These are phyloP conservation scores for Cryptocephalus primarius DNA, from an alignment of 2,888 invertebrate species.

Conservation along the genomic window DNA sequence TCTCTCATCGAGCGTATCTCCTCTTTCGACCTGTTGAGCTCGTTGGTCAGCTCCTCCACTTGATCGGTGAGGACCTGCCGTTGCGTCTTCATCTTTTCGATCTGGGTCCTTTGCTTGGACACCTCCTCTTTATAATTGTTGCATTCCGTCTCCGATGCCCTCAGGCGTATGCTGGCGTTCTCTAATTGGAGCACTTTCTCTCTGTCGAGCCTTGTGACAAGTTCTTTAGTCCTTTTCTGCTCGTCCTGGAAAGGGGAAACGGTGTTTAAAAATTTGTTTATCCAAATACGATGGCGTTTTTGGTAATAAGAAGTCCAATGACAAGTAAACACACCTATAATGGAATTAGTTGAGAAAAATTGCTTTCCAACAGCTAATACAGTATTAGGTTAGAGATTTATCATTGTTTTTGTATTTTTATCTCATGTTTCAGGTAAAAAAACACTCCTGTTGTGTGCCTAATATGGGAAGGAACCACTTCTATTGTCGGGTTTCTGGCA, in stretches of 20 bases:
- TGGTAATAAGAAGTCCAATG: too few relatives aligned
- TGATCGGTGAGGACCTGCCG: constrained; percentile 43
- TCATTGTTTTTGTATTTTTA: too few relatives aligned
- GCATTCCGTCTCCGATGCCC: constrained; percentile 57
- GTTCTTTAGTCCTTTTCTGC: constrained; percentile 74
- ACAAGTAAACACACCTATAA: too few relatives aligned
- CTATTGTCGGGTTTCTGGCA: too few relatives aligned
- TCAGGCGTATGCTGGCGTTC: constrained; percentile 61
- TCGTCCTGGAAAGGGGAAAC: constrained; percentile 62
- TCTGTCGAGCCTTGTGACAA: constrained; percentile 70
- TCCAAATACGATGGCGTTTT: too few relatives aligned
- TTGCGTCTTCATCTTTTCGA: constrained; percentile 51
- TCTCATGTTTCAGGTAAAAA: too few relatives aligned
- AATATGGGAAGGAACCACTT: too few relatives aligned
- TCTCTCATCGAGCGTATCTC: constrained; percentile 28
- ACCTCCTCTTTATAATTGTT: constrained; percentile 54
- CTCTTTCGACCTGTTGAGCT: constrained; percentile 41
- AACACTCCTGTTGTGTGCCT: too few relatives aligned
- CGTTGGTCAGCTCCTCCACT: constrained; percentile 44
- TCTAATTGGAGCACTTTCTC: constrained; percentile 71
- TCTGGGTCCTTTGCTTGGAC: constrained; percentile 48
- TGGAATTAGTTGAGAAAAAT: too few relatives aligned
- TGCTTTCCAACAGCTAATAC: too few relatives aligned
- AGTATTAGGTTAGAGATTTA: too few relatives aligned
- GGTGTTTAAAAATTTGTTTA: too few relatives aligned